phyloP scores from a whole-genome alignment of 2,113 vertebrate species.

The Lota lota region DNA sequence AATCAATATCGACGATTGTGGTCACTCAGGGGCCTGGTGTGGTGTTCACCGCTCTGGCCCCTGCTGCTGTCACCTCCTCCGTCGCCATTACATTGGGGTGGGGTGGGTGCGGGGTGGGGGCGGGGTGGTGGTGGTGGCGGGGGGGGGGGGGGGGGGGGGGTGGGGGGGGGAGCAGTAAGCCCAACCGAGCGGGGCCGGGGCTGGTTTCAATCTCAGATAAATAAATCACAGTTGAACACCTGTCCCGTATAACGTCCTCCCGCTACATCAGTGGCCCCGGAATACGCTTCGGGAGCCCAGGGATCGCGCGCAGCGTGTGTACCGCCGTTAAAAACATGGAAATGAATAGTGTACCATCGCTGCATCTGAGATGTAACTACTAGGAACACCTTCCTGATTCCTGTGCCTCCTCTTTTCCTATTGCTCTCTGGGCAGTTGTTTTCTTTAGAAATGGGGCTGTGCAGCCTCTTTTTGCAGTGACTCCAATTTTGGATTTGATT shows the following conservation, averaged over 20 bases:
- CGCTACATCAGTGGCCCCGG: conserved; percentile 50
- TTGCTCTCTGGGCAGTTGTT: no score
- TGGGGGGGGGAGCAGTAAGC: conserved; percentile 21
- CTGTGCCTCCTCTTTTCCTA: no score
- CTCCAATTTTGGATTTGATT: no score
- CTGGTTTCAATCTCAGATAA: conserved; percentile 61
- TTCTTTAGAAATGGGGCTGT: no score
- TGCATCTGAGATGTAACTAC: no score
- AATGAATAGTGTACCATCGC: no score
- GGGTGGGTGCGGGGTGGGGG: no score
- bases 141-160: conserved; percentile 18
- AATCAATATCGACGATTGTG: conserved; percentile 53
- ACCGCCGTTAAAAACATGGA: conserved; percentile 27
- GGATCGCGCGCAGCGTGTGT: conserved; percentile 33
- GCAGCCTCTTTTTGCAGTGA: no score
- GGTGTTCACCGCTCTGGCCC: no score
- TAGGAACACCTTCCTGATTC: conserved; percentile 7
- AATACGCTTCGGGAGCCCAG: conserved; percentile 25
- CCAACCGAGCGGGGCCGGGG: conserved; percentile 44
- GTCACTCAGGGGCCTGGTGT: conserved; percentile 39
- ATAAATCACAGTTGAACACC: conserved; percentile 63
- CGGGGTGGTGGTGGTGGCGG: conserved; percentile 24
- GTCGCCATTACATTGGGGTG: conserved; percentile 8
- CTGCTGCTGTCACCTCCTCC: no score
- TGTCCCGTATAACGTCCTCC: conserved; percentile 52